Evolutionary conservation across 1,140 invertebrate genomes (phyloP).

Genomic region (Artemia franciscana): DNA sequence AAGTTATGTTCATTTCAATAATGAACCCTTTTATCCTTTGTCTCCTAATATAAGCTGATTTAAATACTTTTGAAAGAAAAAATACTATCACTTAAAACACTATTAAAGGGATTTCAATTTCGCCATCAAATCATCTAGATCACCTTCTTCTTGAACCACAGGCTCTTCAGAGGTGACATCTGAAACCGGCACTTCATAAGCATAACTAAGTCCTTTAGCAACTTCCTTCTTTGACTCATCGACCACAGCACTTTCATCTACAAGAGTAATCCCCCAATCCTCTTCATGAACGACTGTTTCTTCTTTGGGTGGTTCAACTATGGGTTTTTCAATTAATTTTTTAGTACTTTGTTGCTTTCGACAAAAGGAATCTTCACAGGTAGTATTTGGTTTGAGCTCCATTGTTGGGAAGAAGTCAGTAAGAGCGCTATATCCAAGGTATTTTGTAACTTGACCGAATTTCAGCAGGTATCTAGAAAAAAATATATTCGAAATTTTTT

Average conservation of each 20-base stretch:
- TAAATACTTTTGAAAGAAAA: too few relatives aligned
- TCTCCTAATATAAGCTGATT: too few relatives aligned
- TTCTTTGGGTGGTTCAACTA: conserved; percentile 19
- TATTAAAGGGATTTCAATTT: conserved; percentile 55
- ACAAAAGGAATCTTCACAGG: conserved; percentile 71
- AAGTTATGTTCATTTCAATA: too few relatives aligned
- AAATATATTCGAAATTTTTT: background rate
- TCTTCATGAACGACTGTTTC: conserved; percentile 56
- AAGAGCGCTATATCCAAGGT: conserved; percentile 90
- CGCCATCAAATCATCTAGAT: conserved; percentile 64
- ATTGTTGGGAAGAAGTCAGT: conserved; percentile 90
- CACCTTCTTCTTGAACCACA: conserved; percentile 24
- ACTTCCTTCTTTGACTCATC: conserved; percentile 13
- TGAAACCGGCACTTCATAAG: background rate
- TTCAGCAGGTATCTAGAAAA: conserved; percentile 46
- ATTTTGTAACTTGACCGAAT: conserved; percentile 72
- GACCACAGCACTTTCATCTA: conserved; percentile 33
- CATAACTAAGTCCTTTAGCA: background rate
- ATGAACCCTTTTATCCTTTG: too few relatives aligned
- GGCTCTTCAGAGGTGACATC: conserved; percentile 12
- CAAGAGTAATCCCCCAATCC: conserved; percentile 59
- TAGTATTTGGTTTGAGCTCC: conserved; percentile 70
- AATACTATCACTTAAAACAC: conserved; percentile 1
- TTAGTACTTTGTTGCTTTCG: conserved; percentile 18
- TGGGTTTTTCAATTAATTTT: conserved; percentile 18